A percentile compares a stretch with the other conserved stretches of the same genome.
phyloP scores from a whole-genome alignment of 2,797 vertebrate genomes.

The Pogonophryne albipinna region DNA sequence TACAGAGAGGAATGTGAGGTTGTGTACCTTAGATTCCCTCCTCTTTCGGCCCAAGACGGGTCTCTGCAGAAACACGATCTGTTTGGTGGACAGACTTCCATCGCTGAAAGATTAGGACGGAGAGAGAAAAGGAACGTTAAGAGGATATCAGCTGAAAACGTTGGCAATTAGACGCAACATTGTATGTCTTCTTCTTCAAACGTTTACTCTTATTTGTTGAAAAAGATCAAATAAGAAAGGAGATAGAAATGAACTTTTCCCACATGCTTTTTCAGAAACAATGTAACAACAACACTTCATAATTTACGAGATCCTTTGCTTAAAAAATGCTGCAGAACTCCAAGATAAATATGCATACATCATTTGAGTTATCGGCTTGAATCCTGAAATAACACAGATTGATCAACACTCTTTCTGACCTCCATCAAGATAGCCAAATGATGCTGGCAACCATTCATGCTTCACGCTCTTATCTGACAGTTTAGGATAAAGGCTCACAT shows the following conservation, averaged over 20 bases:
- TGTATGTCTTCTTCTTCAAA: background rate
- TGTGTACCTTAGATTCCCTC: slow-evolving; percentile 93
- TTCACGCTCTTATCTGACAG: slow-evolving; percentile 56
- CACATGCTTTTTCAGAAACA: slow-evolving; percentile 7
- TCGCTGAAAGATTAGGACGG: slow-evolving; percentile 85
- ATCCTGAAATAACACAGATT: background rate
- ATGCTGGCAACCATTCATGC: slow-evolving; percentile 19
- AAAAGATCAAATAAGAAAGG: background rate
- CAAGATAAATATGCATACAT: slow-evolving; percentile 15
- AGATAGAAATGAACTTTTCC: background rate
- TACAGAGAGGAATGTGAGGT: slow-evolving; percentile 55
- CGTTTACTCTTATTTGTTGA: slow-evolving; percentile 15
- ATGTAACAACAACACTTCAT: slow-evolving; percentile 10
- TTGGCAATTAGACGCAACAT: background rate
- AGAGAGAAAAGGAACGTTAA: slow-evolving; percentile 7
- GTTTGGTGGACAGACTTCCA: slow-evolving; percentile 95
- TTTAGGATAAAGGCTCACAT: slow-evolving; percentile 40
- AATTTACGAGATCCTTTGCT: slow-evolving; percentile 31
- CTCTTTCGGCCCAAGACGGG: slow-evolving; percentile 93
- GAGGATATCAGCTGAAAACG: slow-evolving; percentile 6
- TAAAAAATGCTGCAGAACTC: slow-evolving; percentile 7
- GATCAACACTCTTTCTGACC: slow-evolving; percentile 6
- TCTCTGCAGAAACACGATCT: slow-evolving; percentile 99
- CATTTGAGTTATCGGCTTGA: background rate
- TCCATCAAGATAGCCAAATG: slow-evolving; percentile 40